Percentiles rank a stretch among this genome's conserved stretches.
Evolutionary conservation across 1,140 invertebrate species (phyloP).

Genomic region (Agrypnia vestita): DNA sequence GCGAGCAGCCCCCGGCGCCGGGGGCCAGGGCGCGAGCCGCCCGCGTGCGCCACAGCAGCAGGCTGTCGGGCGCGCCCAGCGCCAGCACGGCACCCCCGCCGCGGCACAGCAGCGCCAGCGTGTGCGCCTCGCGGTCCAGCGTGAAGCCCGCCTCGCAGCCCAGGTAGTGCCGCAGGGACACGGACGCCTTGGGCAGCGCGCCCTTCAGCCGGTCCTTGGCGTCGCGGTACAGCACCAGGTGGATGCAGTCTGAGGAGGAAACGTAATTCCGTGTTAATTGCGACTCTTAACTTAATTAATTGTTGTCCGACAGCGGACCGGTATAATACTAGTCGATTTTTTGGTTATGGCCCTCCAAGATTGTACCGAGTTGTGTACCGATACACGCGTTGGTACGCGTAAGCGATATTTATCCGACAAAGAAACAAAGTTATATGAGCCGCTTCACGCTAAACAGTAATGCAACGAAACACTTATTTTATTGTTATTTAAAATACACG

Average conservation of each 20-base stretch:
- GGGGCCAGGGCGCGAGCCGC: conserved; percentile 89
- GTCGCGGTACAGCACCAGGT: conserved; percentile 91
- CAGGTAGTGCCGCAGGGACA: conserved; percentile 88
- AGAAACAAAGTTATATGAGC: too few species aligned
- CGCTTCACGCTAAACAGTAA: too few species aligned
- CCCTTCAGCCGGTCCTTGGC: conserved; percentile 89
- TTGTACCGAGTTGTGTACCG: too few species aligned
- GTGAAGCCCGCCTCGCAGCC: conserved; percentile 89
- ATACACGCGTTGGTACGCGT: too few species aligned
- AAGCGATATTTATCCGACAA: too few species aligned
- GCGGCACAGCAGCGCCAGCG: conserved; percentile 90
- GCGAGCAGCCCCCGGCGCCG: conserved; percentile 88
- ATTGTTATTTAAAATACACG: too few species aligned
- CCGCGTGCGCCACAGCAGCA: conserved; percentile 92
- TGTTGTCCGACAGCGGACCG: too few species aligned
- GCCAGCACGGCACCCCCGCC: conserved; percentile 86
- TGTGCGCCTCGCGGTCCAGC: conserved; percentile 92
- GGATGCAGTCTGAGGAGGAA: conserved; percentile 88
- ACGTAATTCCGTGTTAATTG: too few species aligned
- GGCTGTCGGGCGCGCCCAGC: conserved; percentile 87
- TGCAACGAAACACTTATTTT: too few species aligned
- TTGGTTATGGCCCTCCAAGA: too few species aligned
- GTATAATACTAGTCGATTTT: too few species aligned
- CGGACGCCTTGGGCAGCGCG: conserved; percentile 88
- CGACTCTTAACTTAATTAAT: too few species aligned